A percentile compares a stretch with the other conserved stretches of the same genome.
phyloP scores from a whole-genome alignment of 2,888 invertebrate species.

The Ochlodes sylvanus region DNA sequence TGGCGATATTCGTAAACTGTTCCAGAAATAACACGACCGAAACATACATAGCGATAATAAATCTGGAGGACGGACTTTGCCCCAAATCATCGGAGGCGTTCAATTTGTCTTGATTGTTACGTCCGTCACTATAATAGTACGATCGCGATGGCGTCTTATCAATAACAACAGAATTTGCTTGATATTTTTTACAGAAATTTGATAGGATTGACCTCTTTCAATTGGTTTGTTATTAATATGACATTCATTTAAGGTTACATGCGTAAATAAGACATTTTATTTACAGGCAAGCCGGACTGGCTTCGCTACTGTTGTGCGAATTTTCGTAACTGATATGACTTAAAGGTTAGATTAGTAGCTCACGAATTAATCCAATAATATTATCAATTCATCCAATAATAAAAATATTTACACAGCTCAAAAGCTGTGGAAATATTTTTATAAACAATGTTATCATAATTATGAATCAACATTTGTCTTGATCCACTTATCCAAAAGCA shows the following conservation, averaged over 20 bases:
- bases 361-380: too few relatives aligned
- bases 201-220: constrained; percentile 12
- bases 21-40: constrained; percentile 30
- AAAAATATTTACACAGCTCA: too few relatives aligned
- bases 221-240: background rate
- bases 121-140: constrained; percentile 44
- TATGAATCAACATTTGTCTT: too few relatives aligned
- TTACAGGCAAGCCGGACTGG: too few relatives aligned
- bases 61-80: constrained; percentile 59
- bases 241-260: background rate
- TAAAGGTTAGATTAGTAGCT: too few relatives aligned
- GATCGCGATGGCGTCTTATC: constrained; percentile 15
- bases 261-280: background rate
- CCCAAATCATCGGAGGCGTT: constrained; percentile 45
- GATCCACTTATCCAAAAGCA: constrained; percentile 1
- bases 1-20: constrained; percentile 16
- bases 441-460: too few relatives aligned
- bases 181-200: background rate
- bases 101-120: constrained; percentile 54
- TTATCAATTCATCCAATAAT: too few relatives aligned
- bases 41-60: constrained; percentile 50
- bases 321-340: too few relatives aligned
- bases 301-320: too few relatives aligned
- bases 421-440: too few relatives aligned
- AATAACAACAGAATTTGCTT: background rate